Evolutionary conservation across 2,113 vertebrate species (phyloP).

Genomic region (Recurvirostra avosetta): DNA sequence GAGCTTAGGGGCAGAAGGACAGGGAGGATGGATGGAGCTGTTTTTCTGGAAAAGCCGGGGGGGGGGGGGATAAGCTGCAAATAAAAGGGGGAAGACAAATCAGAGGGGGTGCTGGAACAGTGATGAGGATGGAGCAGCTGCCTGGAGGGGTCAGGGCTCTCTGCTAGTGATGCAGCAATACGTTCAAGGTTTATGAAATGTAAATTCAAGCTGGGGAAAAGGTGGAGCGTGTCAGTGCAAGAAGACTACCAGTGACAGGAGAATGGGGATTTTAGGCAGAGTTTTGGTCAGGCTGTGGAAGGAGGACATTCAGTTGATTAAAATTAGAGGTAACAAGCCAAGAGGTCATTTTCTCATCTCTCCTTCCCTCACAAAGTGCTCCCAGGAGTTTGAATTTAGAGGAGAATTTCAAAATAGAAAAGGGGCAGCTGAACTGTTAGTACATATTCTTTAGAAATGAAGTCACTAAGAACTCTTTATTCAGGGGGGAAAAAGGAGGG

Average conservation of each 20-base stretch:
- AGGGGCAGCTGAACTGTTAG: background rate
- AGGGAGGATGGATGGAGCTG: background rate
- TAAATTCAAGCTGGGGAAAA: background rate
- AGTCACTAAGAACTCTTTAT: background rate
- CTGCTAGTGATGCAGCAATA: background rate
- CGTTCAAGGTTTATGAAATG: background rate
- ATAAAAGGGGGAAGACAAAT: background rate
- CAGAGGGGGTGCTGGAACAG: background rate
- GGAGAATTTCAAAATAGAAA: background rate
- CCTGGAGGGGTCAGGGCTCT: background rate
- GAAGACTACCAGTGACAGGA: background rate
- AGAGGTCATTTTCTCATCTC: background rate
- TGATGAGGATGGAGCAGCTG: background rate
- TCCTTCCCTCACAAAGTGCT: background rate
- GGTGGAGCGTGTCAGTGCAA: no score
- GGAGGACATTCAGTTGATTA: background rate
- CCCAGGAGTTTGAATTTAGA: background rate
- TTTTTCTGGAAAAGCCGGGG: background rate
- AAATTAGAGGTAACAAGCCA: background rate
- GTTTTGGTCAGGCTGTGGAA: background rate
- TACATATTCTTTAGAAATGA: background rate
- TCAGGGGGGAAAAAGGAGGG: background rate
- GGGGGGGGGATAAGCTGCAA: rapidly evolving
- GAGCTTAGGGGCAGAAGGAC: background rate
- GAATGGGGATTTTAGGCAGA: background rate